These are phyloP conservation scores for Camponotus vicinus DNA, from an alignment of 1,140 invertebrate genomes.

Conservation along the genomic window DNA sequence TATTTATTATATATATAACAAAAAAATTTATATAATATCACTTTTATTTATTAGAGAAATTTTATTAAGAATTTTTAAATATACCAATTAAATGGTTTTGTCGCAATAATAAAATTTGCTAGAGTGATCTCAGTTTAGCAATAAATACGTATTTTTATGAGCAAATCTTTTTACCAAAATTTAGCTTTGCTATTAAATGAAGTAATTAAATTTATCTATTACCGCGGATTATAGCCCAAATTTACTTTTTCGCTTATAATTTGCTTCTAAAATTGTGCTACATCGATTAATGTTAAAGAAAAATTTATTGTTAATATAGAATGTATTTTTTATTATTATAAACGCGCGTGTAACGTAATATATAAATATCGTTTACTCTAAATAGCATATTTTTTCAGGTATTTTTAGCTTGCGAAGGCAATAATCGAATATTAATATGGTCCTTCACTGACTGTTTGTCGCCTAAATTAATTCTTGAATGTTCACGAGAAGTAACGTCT, in stretches of 20 bases:
- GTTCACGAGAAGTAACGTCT: slow-evolving; percentile 88
- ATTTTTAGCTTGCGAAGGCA: slow-evolving; percentile 85
- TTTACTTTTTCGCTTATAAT: neutral
- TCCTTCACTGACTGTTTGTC: slow-evolving; percentile 90
- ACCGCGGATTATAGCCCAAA: neutral
- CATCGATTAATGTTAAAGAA: neutral
- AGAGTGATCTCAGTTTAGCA: too few species aligned
- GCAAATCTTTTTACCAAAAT: too few species aligned
- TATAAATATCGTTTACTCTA: neutral
- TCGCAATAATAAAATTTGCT: too few species aligned
- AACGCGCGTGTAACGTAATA: neutral
- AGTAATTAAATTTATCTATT: neutral
- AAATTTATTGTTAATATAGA: neutral
- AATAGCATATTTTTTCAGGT: slow-evolving; percentile 77
- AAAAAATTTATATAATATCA: too few species aligned
- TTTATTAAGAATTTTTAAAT: too few species aligned
- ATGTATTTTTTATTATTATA: slow-evolving; percentile 2
- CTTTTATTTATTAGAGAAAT: too few species aligned
- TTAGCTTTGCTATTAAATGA: too few species aligned
- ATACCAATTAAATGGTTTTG: too few species aligned
- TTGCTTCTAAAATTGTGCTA: neutral
- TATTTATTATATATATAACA: too few species aligned
- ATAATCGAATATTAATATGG: slow-evolving; percentile 91
- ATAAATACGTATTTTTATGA: too few species aligned
- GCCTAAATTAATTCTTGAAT: slow-evolving; percentile 90